Evolutionary conservation across 1,140 invertebrate species (phyloP).

Genomic region (Parapsyche elsis): DNA sequence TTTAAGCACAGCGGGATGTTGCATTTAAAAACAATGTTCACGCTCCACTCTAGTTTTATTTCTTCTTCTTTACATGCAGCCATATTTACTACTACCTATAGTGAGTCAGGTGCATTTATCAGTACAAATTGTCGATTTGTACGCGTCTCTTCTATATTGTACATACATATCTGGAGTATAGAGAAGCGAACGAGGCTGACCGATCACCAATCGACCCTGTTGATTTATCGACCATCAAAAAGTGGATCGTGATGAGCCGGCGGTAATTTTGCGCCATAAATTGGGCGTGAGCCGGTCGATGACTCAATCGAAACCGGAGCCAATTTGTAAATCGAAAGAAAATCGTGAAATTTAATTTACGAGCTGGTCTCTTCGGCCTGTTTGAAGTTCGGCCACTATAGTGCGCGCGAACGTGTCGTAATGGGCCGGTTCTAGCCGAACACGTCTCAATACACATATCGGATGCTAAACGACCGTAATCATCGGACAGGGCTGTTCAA

Average conservation of each 20-base stretch:
- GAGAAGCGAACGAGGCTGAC: background rate
- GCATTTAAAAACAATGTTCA: too few species aligned
- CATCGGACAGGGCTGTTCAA: too few species aligned
- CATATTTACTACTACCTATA: too few species aligned
- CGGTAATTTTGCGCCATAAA: slow-evolving; percentile 50
- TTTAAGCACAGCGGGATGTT: too few species aligned
- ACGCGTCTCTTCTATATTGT: too few species aligned
- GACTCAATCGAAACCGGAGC: slow-evolving; percentile 40
- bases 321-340: slow-evolving; percentile 19
- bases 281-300: slow-evolving; percentile 38
- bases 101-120: too few species aligned
- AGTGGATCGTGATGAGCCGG: slow-evolving; percentile 17
- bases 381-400: slow-evolving; percentile 24
- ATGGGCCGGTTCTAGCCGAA: background rate
- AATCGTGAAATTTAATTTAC: slow-evolving; percentile 47
- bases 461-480: too few species aligned
- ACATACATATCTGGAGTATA: too few species aligned
- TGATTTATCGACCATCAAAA: slow-evolving; percentile 1
- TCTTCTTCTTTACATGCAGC: too few species aligned
- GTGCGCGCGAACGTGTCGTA: background rate
- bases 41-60: too few species aligned
- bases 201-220: background rate
- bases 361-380: background rate
- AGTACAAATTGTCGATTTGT: too few species aligned
- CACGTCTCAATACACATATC: background rate